phyloP scores from a whole-genome alignment of 2,113 vertebrate genomes.

The Polyodon spathula region DNA sequence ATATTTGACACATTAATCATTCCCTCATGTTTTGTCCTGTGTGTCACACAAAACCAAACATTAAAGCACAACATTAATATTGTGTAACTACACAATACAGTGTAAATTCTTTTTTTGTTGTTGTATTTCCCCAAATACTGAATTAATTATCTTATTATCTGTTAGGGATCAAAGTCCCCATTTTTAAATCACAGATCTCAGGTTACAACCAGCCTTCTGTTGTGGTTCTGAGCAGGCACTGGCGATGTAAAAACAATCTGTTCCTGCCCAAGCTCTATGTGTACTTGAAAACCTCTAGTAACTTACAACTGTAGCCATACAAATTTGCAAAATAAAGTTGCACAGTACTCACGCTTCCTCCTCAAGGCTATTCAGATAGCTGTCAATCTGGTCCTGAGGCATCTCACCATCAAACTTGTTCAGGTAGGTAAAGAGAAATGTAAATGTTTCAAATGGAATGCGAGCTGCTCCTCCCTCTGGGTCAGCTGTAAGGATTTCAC shows the following conservation, averaged over 20 bases:
- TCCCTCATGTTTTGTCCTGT: slow-evolving; percentile 34
- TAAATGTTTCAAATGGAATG: slow-evolving; percentile 62
- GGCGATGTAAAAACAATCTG: no score
- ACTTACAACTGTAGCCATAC: no score
- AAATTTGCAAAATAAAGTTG: neutral
- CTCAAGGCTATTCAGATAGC: slow-evolving; percentile 53
- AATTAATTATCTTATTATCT: neutral
- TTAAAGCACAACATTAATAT: neutral
- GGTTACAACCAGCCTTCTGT: no score
- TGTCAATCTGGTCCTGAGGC: slow-evolving; percentile 32
- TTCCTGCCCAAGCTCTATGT: no score
- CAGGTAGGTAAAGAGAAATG: slow-evolving; percentile 69
- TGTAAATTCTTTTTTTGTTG: no score
- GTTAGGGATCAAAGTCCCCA: neutral
- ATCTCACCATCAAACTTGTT: slow-evolving; percentile 61
- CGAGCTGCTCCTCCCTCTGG: slow-evolving; percentile 62
- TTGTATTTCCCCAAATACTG: neutral
- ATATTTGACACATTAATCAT: slow-evolving; percentile 41
- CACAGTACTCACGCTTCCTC: slow-evolving; percentile 47
- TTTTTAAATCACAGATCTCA: no score
- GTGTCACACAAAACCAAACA: slow-evolving; percentile 22
- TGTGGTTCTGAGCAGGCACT: no score
- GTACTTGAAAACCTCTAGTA: no score
- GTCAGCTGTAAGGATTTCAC: slow-evolving; percentile 74
- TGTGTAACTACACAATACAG: no score